Base-by-base conservation (phyloP, 2,113 vertebrate genomes). In the Oncorhynchus kisutch region DNA sequence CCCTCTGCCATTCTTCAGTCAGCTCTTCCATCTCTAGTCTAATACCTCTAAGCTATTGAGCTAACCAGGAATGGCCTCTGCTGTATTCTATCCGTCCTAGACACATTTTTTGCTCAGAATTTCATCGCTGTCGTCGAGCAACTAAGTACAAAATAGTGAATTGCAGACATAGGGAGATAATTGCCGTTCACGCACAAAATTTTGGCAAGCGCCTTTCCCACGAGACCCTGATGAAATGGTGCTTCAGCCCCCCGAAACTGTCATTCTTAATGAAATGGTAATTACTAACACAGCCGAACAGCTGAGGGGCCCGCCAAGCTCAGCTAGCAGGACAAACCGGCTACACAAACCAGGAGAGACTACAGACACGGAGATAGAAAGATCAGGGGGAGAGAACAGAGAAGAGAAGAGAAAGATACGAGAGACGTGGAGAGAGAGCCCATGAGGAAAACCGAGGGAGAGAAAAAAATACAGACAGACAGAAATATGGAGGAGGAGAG, bases 241-340 rank as follows among this genome's bases (percentile, higher is more conserved):
- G 91, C 91, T 91, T 91, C 91, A 92, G 90, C 89, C 92, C 92
- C 89, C 88, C 88, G 80, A 92, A 93, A 93, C 90, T 91, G 91
- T 91, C 91, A 89, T 89, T 90, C 90, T 90, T 93, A 92, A 94
- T 93, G 91, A 92, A 93, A 92, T 91, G 90, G 89, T 91, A 92
- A 93, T 94, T 93, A 92, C 92, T 90, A 92, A 90, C 91, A 90
- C 91, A 92, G 90, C 81, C 85, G 90, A 92, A 91, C 91, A 92
- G 93, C 90, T 90, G 89, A 91, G 91, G 91, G 90, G 85, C 88
- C 89, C 86, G 79, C 89, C 76, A 88, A 84, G 87, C 64, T 60
- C 67, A 78, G 85, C 86, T 81, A 90, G 86, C 88, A 88, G 88
- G 91, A 91, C 89, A 88, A 91, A 90, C 90, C 87, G 85, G 87